Conservation (phyloP, 2,888 invertebrate genomes). For the Tenthredo distinguenda region DNA sequence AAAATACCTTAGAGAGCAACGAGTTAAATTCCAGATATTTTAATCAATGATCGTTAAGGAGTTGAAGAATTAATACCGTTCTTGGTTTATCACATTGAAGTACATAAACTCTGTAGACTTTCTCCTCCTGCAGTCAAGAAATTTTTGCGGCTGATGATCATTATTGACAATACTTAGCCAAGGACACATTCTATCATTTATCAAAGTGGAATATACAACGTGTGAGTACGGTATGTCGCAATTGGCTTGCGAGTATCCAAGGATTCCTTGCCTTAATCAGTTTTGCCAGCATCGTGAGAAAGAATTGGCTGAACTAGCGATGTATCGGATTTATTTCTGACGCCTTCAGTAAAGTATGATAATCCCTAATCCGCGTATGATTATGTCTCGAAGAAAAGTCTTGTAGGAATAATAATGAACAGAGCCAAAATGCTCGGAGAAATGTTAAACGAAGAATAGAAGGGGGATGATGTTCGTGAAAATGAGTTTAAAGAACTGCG, state of each 20-base stretch:
- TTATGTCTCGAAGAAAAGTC: background rate
- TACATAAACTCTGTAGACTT: background rate
- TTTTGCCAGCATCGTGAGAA: background rate
- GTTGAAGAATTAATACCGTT: background rate
- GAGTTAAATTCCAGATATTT: background rate
- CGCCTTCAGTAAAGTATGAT: background rate
- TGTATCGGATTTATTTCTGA: background rate
- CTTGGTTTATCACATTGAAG: background rate
- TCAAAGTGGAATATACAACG: background rate
- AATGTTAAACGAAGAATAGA: background rate
- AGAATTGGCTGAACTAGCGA: background rate
- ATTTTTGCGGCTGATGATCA: background rate
- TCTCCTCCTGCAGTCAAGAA: background rate
- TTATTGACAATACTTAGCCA: background rate
- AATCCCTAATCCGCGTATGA: background rate
- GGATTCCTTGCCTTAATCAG: background rate
- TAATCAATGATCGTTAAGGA: background rate
- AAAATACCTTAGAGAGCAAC: background rate
- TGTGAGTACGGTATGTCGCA: background rate
- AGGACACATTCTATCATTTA: background rate
- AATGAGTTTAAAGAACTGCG: conserved; percentile 18
- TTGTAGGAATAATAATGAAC: background rate
- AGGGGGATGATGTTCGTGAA: background rate
- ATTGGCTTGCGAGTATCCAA: background rate
- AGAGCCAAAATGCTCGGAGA: background rate